These are phyloP conservation scores for Plumapathes pennacea DNA, from an alignment of 92 coral and sea anemone genomes.

Conservation along the genomic window DNA sequence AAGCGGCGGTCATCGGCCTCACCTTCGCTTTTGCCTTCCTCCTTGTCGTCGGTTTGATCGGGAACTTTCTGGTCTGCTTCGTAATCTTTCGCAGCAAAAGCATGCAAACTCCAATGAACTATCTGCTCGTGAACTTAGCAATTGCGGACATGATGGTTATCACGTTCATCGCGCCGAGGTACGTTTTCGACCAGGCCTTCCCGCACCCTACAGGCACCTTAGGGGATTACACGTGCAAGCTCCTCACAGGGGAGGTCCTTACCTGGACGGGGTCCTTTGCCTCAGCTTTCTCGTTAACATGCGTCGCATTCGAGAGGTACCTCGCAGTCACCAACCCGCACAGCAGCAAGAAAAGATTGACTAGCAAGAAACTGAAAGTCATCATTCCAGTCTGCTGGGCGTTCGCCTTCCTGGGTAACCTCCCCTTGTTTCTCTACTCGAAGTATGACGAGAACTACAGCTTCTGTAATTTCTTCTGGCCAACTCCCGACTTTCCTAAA, in stretches of 20 bases:
- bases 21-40: constrained; percentile 1
- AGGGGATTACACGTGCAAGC: constrained; percentile 43
- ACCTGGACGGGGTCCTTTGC: constrained; percentile 52
- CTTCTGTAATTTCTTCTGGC: constrained; percentile 46
- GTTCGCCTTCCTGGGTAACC: constrained; percentile 44
- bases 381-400: constrained; percentile 28
- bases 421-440: constrained; percentile 25
- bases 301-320: constrained; percentile 52
- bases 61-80: constrained; percentile 8
- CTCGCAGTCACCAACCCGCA: constrained; percentile 48
- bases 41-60: not conserved
- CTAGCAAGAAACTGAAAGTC: constrained; percentile 19
- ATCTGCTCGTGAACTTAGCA: constrained; percentile 23
- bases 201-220: constrained; percentile 32
- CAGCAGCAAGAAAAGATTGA: constrained; percentile 22
- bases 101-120: constrained; percentile 37
- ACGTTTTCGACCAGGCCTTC: constrained; percentile 28
- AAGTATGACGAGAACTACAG: constrained; percentile 25
- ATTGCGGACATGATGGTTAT: constrained; percentile 26
- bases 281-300: constrained; percentile 44
- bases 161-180: constrained; percentile 31
- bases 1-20: not conserved
- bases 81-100: not conserved
- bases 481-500: constrained; percentile 27
- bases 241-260: constrained; percentile 52